These are phyloP conservation scores for Paratilapia polleni DNA, from an alignment of 2,113 vertebrate genomes.

Conservation along the genomic window DNA sequence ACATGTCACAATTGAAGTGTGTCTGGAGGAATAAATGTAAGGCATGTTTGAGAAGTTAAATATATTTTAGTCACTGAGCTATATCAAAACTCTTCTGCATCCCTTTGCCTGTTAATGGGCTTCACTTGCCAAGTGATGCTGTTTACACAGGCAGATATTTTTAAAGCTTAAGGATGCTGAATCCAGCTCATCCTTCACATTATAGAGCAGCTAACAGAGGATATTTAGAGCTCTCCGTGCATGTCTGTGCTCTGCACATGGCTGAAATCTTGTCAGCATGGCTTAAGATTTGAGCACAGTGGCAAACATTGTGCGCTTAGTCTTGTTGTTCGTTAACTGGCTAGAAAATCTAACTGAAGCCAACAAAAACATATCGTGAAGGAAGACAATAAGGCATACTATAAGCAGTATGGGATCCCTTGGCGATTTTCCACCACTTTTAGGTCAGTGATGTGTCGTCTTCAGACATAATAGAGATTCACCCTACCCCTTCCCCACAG, in stretches of 20 bases:
- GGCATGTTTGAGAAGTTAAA: conserved; percentile 13
- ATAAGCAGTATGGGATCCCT: conserved; percentile 10
- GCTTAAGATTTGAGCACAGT: neutral
- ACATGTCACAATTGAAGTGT: neutral
- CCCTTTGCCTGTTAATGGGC: conserved; percentile 5
- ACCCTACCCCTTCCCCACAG: conserved; percentile 9
- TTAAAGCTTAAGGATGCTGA: conserved; percentile 45
- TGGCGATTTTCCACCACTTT: conserved; percentile 47
- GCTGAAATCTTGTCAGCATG: conserved; percentile 23
- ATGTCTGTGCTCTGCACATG: conserved; percentile 6
- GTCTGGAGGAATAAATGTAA: conserved; percentile 10
- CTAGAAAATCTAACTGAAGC: conserved; percentile 1
- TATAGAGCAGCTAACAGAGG: conserved; percentile 10
- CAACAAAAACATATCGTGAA: conserved; percentile 12
- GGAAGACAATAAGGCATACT: conserved; percentile 22
- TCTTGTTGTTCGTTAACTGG: neutral
- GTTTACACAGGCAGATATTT: conserved; percentile 61
- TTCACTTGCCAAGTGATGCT: conserved; percentile 47
- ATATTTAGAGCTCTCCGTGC: conserved; percentile 22
- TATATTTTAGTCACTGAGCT: conserved; percentile 17
- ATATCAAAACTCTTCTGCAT: neutral
- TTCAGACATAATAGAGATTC: conserved; percentile 50
- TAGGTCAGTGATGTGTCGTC: conserved; percentile 62
- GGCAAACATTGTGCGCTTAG: neutral
- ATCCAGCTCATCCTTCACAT: conserved; percentile 27